Evolutionary conservation across 2,797 vertebrate genomes (phyloP).

Genomic region (Brotogeris chrysoptera): DNA sequence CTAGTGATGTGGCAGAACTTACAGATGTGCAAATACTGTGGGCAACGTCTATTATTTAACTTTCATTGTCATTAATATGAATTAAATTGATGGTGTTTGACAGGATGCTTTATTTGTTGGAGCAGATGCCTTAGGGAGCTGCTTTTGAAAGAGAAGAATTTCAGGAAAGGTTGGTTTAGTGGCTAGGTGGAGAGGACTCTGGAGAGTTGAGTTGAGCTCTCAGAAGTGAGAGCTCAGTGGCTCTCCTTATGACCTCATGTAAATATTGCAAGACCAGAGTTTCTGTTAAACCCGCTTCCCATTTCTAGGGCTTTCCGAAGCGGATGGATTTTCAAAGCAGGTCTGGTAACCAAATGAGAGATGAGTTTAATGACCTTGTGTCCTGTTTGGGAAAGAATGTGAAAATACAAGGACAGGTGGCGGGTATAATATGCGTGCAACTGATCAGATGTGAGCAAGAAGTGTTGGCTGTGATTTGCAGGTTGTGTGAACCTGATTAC

Average conservation of each 20-base stretch:
- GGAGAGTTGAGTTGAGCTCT: neutral
- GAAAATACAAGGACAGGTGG: neutral
- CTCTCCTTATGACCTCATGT: neutral
- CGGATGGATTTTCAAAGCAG: neutral
- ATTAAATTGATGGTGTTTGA: constrained; percentile 48
- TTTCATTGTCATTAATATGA: constrained; percentile 30
- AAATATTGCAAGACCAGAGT: neutral
- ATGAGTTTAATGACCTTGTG: neutral
- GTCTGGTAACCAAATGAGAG: neutral
- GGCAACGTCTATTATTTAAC: constrained; percentile 40
- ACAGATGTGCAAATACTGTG: neutral
- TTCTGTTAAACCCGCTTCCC: neutral
- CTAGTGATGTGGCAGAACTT: neutral
- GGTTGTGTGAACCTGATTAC: neutral
- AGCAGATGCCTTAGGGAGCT: neutral
- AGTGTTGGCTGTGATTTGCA: neutral
- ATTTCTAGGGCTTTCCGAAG: neutral
- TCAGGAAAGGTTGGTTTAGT: neutral
- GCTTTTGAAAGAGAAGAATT: constrained; percentile 8
- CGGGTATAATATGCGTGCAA: neutral
- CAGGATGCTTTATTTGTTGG: constrained; percentile 1
- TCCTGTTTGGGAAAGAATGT: neutral
- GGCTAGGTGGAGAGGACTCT: neutral
- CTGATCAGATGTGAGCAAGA: neutral
- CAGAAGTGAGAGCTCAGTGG: neutral